Conservation (phyloP, 2,888 invertebrate species). For the Phaonia tiefii region DNA sequence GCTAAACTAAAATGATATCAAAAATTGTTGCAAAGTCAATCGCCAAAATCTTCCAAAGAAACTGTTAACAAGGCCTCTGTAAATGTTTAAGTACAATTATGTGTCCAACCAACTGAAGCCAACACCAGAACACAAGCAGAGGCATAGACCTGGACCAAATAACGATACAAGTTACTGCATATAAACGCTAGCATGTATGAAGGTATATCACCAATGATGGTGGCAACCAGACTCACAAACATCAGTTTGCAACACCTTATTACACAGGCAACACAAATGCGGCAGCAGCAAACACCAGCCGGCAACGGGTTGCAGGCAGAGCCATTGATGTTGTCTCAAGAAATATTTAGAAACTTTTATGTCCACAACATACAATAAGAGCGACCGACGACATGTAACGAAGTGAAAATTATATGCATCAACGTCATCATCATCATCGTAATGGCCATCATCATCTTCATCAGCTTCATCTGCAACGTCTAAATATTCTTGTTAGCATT, state of each 20-base stretch:
- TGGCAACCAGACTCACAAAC: neutral
- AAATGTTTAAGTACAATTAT: constrained; percentile 41
- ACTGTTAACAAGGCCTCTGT: constrained; percentile 61
- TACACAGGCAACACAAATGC: constrained; percentile 17
- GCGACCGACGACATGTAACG: constrained; percentile 63
- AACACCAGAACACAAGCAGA: neutral
- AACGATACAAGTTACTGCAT: neutral
- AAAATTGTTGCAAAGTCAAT: constrained; percentile 27
- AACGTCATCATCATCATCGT: constrained; percentile 58
- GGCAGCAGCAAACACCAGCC: neutral
- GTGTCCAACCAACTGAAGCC: neutral
- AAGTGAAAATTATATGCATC: constrained; percentile 70
- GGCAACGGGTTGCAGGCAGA: neutral
- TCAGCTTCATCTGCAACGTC: neutral
- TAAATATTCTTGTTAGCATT: too few relatives aligned
- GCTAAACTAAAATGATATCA: neutral
- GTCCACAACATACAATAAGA: constrained; percentile 47
- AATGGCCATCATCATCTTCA: neutral
- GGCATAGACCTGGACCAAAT: neutral
- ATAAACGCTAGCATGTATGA: neutral
- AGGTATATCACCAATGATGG: neutral
- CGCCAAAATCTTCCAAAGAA: constrained; percentile 47
- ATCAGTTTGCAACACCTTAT: constrained; percentile 25
- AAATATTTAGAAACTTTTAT: constrained; percentile 37
- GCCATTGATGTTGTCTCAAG: constrained; percentile 12